Percentiles rank a stretch among this genome's conserved stretches.
Conservation (phyloP, 2,797 vertebrate genomes). For the Cirrhinus molitorella region DNA sequence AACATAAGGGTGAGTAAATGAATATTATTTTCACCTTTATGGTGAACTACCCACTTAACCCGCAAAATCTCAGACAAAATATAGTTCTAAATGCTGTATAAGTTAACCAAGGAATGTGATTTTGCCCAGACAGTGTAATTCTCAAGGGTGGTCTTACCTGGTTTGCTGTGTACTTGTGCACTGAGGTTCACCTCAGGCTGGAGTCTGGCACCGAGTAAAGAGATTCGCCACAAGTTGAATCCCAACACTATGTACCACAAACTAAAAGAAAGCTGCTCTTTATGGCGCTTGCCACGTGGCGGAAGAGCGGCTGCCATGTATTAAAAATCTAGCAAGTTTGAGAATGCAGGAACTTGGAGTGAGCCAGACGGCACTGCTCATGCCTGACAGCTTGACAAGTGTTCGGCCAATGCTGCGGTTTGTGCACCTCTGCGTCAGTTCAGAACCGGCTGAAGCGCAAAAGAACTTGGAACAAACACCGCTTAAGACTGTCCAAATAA, state of each 20-base stretch:
- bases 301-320: conserved; percentile 50
- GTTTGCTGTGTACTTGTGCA: conserved; percentile 61
- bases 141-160: conserved; percentile 49
- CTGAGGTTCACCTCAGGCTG: conserved; percentile 66
- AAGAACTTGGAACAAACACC: conserved; percentile 22
- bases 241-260: conserved; percentile 58
- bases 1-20: not conserved
- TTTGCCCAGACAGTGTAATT: conserved; percentile 15
- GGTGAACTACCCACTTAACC: not conserved
- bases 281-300: conserved; percentile 68
- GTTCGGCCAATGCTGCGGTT: conserved; percentile 38
- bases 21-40: not conserved
- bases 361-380: conserved; percentile 51
- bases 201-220: conserved; percentile 67
- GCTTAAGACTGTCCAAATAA: conserved; percentile 6
- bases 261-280: conserved; percentile 64
- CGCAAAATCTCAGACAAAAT: not conserved
- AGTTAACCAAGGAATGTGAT: not conserved
- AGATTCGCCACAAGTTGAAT: conserved; percentile 56
- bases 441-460: not conserved
- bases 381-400: conserved; percentile 43
- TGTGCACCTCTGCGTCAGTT: conserved; percentile 35
- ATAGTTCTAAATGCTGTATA: not conserved
- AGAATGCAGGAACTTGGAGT: conserved; percentile 44
- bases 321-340: conserved; percentile 31